These are phyloP conservation scores for Melanerpes formicivorus DNA, from an alignment of 2,113 vertebrate species.

Conservation along the genomic window DNA sequence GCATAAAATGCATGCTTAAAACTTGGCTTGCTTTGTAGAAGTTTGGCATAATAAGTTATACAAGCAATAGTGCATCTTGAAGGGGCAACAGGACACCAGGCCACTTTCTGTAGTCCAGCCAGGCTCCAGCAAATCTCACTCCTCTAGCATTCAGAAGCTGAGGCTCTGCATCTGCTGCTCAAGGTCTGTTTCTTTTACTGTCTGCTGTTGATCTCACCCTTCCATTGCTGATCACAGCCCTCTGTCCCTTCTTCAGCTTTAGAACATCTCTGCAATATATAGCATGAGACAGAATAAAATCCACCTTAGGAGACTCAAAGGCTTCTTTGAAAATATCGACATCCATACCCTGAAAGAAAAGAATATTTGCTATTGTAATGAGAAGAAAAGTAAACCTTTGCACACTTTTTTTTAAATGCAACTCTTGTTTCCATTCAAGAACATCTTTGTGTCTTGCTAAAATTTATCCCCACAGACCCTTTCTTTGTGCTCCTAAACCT, in stretches of 20 bases:
- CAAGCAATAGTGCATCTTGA: background rate
- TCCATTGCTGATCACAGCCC: conserved; percentile 95
- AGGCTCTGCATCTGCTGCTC: background rate
- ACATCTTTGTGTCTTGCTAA: background rate
- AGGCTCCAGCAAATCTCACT: background rate
- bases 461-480: background rate
- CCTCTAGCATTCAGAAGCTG: background rate
- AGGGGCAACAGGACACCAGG: background rate
- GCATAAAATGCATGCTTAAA: background rate
- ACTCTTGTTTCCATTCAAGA: background rate
- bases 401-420: background rate
- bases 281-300: conserved; percentile 93
- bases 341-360: conserved; percentile 91
- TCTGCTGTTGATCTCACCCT: conserved; percentile 81
- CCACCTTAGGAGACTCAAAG: conserved; percentile 84
- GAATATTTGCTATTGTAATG: background rate
- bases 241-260: conserved; percentile 93
- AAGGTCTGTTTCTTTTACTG: background rate
- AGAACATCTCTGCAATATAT: conserved; percentile 90
- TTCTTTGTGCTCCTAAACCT: background rate
- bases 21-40: background rate
- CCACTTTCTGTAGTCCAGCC: background rate
- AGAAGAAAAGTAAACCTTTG: background rate
- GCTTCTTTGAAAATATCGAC: conserved; percentile 86
- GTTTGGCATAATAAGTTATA: background rate